phyloP scores from a whole-genome alignment of 64 coral and sea anemone species.

The Porites australiensis region DNA sequence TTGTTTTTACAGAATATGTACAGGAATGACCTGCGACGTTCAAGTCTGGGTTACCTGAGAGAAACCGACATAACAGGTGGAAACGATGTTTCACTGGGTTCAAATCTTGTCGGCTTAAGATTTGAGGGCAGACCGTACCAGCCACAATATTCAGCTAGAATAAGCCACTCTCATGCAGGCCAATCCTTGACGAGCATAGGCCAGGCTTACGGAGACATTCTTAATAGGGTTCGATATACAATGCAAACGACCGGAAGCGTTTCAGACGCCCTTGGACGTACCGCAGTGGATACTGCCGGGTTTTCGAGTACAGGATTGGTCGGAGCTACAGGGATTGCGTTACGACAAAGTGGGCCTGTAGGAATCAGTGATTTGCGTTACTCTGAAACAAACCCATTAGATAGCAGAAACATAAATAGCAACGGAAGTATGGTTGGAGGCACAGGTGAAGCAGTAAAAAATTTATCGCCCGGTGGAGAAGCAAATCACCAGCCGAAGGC shows the following conservation, averaged over 20 bases:
- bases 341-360: background rate
- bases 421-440: background rate
- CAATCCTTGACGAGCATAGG: background rate
- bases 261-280: background rate
- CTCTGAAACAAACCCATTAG: background rate
- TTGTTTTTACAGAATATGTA: background rate
- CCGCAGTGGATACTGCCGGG: background rate
- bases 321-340: background rate
- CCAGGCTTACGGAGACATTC: constrained; percentile 30
- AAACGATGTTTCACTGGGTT: background rate
- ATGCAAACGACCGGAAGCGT: constrained; percentile 51
- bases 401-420: background rate
- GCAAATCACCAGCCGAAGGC: background rate
- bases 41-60: background rate
- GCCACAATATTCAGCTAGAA: background rate
- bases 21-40: background rate
- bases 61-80: background rate
- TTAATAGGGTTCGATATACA: constrained; percentile 47
- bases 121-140: background rate
- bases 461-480: background rate
- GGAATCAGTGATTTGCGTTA: background rate
- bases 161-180: background rate
- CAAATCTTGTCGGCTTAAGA: background rate
- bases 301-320: background rate
- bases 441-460: background rate